Conservation (phyloP, 2,113 vertebrate species). For the Crotalus horridus region DNA sequence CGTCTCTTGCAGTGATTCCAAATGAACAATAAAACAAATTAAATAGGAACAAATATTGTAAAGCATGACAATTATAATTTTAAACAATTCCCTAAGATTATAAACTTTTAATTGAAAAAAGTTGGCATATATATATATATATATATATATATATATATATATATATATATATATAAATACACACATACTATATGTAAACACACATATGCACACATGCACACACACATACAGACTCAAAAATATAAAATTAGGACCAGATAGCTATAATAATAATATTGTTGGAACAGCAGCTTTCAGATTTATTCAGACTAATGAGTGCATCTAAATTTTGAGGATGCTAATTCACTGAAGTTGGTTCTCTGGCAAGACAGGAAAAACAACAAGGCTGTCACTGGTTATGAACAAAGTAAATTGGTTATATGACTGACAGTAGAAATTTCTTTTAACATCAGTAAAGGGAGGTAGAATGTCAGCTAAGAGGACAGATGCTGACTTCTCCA, state of each 20-base stretch:
- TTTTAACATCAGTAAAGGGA: slow-evolving; percentile 95
- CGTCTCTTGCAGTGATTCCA: not conserved
- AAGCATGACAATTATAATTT: not conserved
- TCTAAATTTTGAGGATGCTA: slow-evolving; percentile 88
- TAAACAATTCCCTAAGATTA: not conserved
- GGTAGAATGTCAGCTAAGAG: slow-evolving; percentile 87
- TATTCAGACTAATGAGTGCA: slow-evolving; percentile 96
- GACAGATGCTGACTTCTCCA: slow-evolving; percentile 80
- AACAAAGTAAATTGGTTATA: slow-evolving; percentile 98
- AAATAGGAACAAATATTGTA: accelerated
- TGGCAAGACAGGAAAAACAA: slow-evolving; percentile 71
- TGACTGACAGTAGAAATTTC: slow-evolving; percentile 98
- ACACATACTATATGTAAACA: not conserved
- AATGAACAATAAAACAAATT: not conserved
- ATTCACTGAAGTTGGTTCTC: slow-evolving; percentile 70
- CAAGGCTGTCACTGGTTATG: slow-evolving; percentile 88
- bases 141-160: no score
- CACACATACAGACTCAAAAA: slow-evolving; percentile 1
- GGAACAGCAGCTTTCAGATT: slow-evolving; percentile 85
- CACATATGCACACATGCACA: not conserved
- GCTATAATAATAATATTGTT: slow-evolving; percentile 28
- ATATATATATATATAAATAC: not conserved
- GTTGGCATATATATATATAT: slow-evolving; percentile 36
- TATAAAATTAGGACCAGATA: slow-evolving; percentile 55
- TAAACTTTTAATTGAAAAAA: not conserved